phyloP scores from a whole-genome alignment of 2,797 vertebrate genomes.

The Merluccius polli region DNA sequence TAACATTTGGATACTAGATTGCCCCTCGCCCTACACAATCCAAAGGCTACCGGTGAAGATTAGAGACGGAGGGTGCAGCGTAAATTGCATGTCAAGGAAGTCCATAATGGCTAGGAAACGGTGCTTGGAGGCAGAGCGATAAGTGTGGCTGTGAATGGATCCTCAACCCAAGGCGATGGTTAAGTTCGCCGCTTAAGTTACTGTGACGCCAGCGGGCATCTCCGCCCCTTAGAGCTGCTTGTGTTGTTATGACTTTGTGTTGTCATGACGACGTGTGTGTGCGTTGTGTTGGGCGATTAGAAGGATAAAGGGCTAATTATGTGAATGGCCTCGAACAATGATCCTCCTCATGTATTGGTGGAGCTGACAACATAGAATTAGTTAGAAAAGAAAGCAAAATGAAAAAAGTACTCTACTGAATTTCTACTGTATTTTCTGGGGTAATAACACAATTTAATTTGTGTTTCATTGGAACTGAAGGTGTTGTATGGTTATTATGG shows the following conservation, averaged over 20 bases:
- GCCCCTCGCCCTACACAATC: slow-evolving; percentile 52
- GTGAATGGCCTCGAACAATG: slow-evolving; percentile 14
- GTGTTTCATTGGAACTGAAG: too few relatives aligned
- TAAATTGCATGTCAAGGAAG: slow-evolving; percentile 62
- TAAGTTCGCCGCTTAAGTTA: slow-evolving; percentile 47
- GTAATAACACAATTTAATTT: too few relatives aligned
- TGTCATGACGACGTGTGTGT: slow-evolving; percentile 32
- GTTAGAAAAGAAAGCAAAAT: not conserved
- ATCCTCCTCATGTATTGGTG: not conserved
- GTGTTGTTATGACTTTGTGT: slow-evolving; percentile 40
- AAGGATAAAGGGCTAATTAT: not conserved
- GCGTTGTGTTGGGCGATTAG: slow-evolving; percentile 43
- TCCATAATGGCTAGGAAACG: slow-evolving; percentile 51
- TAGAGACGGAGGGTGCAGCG: slow-evolving; percentile 61
- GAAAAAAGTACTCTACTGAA: too few relatives aligned
- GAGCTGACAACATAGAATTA: not conserved
- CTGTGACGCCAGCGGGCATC: slow-evolving; percentile 41
- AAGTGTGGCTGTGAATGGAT: slow-evolving; percentile 51
- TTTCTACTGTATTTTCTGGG: too few relatives aligned
- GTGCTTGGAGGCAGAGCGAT: slow-evolving; percentile 37
- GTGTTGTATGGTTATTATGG: too few relatives aligned
- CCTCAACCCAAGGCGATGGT: slow-evolving; percentile 57
- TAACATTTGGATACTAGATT: slow-evolving; percentile 71
- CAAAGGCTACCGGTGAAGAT: slow-evolving; percentile 56
- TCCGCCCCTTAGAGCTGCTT: slow-evolving; percentile 32